Evolutionary conservation across 1,140 invertebrate genomes (phyloP), one percentile per base, ranked within the genome.

Genomic region (Steinernema feltiae): DNA sequence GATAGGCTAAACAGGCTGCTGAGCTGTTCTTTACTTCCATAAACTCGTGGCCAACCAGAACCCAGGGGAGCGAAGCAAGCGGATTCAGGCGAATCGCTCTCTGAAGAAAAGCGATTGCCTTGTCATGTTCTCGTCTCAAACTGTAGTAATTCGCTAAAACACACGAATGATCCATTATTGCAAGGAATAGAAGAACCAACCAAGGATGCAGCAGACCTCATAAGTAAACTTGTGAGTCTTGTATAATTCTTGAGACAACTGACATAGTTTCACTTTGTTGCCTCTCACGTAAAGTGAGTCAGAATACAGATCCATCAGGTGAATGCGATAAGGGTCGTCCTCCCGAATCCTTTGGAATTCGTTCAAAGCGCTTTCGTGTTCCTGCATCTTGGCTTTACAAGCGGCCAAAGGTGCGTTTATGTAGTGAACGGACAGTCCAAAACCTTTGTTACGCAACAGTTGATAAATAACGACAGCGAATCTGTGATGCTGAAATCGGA

Each of bases 21-120:
- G 94, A 94, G 0, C 93, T 95, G 87, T 98, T 98, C 87, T 98
- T 98, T 87, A 98, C 91, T 89, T 99, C 96, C 92, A 99, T 95
- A 88, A 94, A 99, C 88, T 99, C 97, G 87, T 99, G 97, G 0
- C 97, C 97, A 90, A 99, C 94, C 30, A 99, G 88, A 0, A 96
- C 98, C 95, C 95, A 99, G 0, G 95, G 95, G 0, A 94, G 88
- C 29, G 97, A 88, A 87, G 97, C 97, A 80, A 94, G 91, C 0
- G 96, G 95, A 89, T 98, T 96, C 0, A 99, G 87, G 87, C 94
- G 93, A 17, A 99, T 87, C 0, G 96, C 97, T 82, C 96, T 89
- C 84, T 96, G 94, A 86, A 99, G 98, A 88, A 98, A 98, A 78
- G 94, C 89, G 1, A 97, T 93, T 21, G 97, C 94, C 87, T 98